Evolutionary conservation across 1,140 invertebrate species (phyloP).

Genomic region (Euglossa dilemma): DNA sequence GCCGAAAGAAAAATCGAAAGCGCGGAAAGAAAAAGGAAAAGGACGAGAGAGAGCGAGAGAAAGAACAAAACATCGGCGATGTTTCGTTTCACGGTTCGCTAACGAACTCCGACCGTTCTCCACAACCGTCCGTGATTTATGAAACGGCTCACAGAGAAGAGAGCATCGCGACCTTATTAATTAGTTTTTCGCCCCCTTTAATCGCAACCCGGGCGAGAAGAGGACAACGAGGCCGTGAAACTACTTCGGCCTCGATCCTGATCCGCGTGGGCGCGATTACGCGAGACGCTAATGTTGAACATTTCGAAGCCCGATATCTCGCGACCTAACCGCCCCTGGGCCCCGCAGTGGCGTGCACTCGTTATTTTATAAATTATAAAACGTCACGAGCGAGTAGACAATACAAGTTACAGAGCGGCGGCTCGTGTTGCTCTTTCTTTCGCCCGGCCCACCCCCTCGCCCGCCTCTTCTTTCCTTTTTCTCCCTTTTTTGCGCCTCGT

Average conservation of each 20-base stretch:
- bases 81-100: constrained; percentile 42
- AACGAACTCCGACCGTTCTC: constrained; percentile 37
- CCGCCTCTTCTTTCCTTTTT: neutral
- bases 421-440: neutral
- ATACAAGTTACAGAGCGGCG: constrained; percentile 47
- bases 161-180: constrained; percentile 33
- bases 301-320: neutral
- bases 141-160: neutral
- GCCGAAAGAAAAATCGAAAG: neutral
- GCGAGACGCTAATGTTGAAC: neutral
- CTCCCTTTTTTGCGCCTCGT: constrained; percentile 22
- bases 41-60: neutral
- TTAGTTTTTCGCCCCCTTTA: constrained; percentile 7
- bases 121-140: constrained; percentile 38
- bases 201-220: too few species aligned
- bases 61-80: constrained; percentile 31
- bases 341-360: neutral
- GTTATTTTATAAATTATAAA: constrained; percentile 64
- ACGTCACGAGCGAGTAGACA: constrained; percentile 49
- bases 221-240: neutral
- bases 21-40: neutral
- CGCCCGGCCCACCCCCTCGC: neutral
- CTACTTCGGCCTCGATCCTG: neutral
- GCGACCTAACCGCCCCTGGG: too few species aligned
- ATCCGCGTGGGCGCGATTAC: neutral